Conservation (phyloP, 2,888 invertebrate genomes). For the Theretra japonica region DNA sequence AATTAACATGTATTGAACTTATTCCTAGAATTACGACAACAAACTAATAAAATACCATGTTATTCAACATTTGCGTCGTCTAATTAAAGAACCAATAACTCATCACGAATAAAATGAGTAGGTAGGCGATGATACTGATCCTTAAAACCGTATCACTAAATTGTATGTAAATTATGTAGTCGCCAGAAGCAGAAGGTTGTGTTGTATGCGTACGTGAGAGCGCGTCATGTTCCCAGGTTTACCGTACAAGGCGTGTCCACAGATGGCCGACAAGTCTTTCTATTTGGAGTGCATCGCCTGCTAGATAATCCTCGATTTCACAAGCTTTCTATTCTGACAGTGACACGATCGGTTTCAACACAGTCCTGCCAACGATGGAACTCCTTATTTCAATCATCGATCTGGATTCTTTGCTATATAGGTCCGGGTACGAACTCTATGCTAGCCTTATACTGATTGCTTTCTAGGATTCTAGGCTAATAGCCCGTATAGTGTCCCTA, state of each 20-base stretch:
- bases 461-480: not conserved
- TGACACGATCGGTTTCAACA: not conserved
- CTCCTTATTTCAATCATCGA: not conserved
- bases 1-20: too few relatives aligned
- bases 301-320: conserved; percentile 61
- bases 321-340: conserved; percentile 57
- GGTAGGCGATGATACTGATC: too few relatives aligned
- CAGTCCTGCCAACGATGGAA: not conserved
- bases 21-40: too few relatives aligned
- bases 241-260: conserved; percentile 63
- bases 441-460: not conserved
- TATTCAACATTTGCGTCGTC: too few relatives aligned
- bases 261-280: conserved; percentile 58
- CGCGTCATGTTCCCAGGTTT: conserved; percentile 55
- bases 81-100: too few relatives aligned
- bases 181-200: conserved; percentile 5
- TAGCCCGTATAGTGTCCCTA: not conserved
- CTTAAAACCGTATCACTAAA: too few relatives aligned
- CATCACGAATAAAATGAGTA: too few relatives aligned
- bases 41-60: too few relatives aligned
- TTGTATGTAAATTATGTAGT: not conserved
- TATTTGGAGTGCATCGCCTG: conserved; percentile 40
- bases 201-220: conserved; percentile 65
- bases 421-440: not conserved
- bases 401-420: not conserved